Percentiles rank a stretch among this genome's conserved stretches.
These are phyloP conservation scores for Nowickia ferox DNA, from an alignment of 2,888 invertebrate genomes.

Conservation along the genomic window DNA sequence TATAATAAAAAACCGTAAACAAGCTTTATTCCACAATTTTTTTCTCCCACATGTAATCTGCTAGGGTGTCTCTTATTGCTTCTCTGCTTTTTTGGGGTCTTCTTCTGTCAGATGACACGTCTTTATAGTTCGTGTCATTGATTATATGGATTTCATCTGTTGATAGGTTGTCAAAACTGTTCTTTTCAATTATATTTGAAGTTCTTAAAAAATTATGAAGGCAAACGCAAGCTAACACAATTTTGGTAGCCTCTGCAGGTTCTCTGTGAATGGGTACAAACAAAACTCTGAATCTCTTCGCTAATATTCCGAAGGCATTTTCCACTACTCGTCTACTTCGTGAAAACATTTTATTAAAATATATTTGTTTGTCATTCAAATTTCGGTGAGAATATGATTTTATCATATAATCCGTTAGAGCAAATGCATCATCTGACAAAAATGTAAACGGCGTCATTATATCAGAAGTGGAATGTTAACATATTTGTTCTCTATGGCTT, in stretches of 20 bases:
- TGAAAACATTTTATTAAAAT: constrained; percentile 48
- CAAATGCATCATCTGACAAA: constrained; percentile 42
- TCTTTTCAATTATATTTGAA: not conserved
- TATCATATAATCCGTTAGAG: constrained; percentile 30
- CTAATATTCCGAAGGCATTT: too few species aligned
- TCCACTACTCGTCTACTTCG: too few species aligned
- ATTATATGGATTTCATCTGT: not conserved
- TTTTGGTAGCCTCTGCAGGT: too few species aligned
- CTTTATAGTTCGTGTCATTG: constrained; percentile 5
- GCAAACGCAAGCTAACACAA: too few species aligned
- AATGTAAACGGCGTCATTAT: constrained; percentile 26
- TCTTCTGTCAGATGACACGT: constrained; percentile 12
- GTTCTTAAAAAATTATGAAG: constrained; percentile 41
- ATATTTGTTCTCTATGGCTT: constrained; percentile 22
- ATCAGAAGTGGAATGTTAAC: constrained; percentile 30
- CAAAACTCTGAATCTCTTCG: too few species aligned
- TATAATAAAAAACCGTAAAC: too few species aligned
- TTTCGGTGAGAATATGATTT: constrained; percentile 31
- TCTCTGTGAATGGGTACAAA: too few species aligned
- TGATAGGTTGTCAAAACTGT: constrained; percentile 24
- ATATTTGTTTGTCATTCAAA: constrained; percentile 11
- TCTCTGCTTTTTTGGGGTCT: constrained; percentile 18
- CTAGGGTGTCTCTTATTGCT: constrained; percentile 3
- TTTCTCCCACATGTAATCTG: constrained; percentile 11
- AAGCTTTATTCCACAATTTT: not conserved